Percentiles rank a stretch among this genome's conserved stretches.
Evolutionary conservation across 2,888 invertebrate species (phyloP).

Genomic region (Mythimna ferrago): DNA sequence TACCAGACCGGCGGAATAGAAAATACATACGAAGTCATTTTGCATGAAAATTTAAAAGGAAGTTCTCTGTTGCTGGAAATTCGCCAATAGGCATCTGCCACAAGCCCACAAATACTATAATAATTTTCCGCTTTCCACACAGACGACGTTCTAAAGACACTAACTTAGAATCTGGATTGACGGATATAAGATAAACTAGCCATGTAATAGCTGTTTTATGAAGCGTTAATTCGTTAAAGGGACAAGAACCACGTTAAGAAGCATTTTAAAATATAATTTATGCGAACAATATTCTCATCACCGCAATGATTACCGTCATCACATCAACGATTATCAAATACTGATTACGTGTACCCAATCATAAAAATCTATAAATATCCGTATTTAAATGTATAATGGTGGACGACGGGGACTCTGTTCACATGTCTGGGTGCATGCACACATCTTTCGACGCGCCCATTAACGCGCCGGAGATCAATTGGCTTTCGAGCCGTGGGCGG

Average conservation of each 20-base stretch:
- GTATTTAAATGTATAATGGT: slow-evolving; percentile 79
- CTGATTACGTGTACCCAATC: slow-evolving; percentile 72
- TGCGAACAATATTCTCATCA: slow-evolving; percentile 47
- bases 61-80: too few species aligned
- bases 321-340: slow-evolving; percentile 68
- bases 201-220: not conserved
- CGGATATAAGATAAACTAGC: not conserved
- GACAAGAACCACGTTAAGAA: not conserved
- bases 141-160: not conserved
- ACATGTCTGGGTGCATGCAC: slow-evolving; percentile 76
- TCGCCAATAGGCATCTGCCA: too few species aligned
- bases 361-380: slow-evolving; percentile 76
- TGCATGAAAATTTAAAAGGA: too few species aligned
- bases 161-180: not conserved
- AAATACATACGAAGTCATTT: too few species aligned
- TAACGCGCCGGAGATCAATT: slow-evolving; percentile 86
- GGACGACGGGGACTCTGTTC: slow-evolving; percentile 76
- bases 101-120: not conserved
- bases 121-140: not conserved
- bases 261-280: slow-evolving; percentile 29
- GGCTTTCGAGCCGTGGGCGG: slow-evolving; percentile 85
- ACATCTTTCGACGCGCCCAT: slow-evolving; percentile 84
- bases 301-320: slow-evolving; percentile 52
- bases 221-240: slow-evolving; percentile 2
- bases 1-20: too few species aligned